Evolutionary conservation across 2,113 vertebrate species (phyloP).

Genomic region (Prolemur simus): DNA sequence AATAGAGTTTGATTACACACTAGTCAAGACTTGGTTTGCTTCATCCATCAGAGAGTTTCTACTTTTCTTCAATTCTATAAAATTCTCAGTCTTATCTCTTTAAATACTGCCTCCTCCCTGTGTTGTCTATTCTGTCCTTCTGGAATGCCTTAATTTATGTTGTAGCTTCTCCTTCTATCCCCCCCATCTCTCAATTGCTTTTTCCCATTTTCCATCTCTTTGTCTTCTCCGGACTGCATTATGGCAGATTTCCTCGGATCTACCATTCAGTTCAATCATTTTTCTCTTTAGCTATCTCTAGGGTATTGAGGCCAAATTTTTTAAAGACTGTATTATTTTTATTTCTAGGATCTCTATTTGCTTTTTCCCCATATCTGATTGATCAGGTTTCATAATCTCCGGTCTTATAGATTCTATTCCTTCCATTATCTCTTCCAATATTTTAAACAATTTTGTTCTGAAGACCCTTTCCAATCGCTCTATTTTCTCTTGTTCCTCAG

Average conservation of each 20-base stretch:
- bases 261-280: neutral
- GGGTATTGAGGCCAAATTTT: neutral
- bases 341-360: constrained; percentile 32
- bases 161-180: neutral
- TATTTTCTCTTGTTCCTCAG: neutral
- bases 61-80: neutral
- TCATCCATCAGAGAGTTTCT: neutral
- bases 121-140: neutral
- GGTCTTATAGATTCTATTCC: neutral
- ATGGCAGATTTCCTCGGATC: neutral
- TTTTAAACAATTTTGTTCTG: constrained; percentile 7
- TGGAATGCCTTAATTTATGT: neutral
- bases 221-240: neutral
- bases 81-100: neutral
- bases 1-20: neutral
- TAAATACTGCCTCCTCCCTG: neutral
- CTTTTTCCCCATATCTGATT: neutral
- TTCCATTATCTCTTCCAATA: neutral
- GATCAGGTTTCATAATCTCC: neutral
- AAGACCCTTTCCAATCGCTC: neutral
- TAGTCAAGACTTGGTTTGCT: neutral
- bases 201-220: neutral
- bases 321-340: neutral
- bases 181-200: neutral
- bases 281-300: constrained; percentile 36